Evolutionary conservation across 2,797 vertebrate species (phyloP), one percentile per base, ranked within the genome.

Genomic region (Mormyrops boulengeri): DNA sequence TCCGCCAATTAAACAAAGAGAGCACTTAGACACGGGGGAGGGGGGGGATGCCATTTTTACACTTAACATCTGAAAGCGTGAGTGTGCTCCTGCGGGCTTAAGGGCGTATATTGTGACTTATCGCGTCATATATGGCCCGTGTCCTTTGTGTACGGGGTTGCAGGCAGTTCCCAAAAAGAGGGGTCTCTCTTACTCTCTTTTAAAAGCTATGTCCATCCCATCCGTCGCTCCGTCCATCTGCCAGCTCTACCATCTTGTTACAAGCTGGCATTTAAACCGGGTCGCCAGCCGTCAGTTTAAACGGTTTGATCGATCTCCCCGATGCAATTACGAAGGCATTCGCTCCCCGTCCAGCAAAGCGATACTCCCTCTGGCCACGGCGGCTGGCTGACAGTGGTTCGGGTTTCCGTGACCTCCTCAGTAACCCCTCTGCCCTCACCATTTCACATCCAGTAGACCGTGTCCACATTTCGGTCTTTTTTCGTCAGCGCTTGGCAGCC

Each of bases 281-380:
- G 50, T 30, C 85, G 49, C 85, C 50, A 86, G n/a, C 85, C 26
- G n/a, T 86, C 85, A 53, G 17, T 38, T 53, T 38, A 38, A 87
- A 87, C 53, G 1, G 4, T 19, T 60, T 34, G 52, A 55, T 87
- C 53, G 52, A 87, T 87, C 50, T 19, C 85, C 53, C 26, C 85
- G 30, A 57, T 57, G 53, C 53, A 55, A n/a, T 57, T 41, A 22
- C 50, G 34, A 3, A 60, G 85, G 57, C 52, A 41, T 12, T 60
- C 30, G 52, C 50, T 87, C 34, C 34, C 85, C 6, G 53, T 34
- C 53, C 26, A 38, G 85, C 53, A 60, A 87, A 30, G 30, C 85
- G 53, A 87, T 87, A 87, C 53, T 87, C 85, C 85, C 85, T 14
- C 52, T 30, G 85, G 85, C 53, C 85, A 38, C 53, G 53, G 53